phyloP scores from a whole-genome alignment of 2,888 invertebrate genomes.

The Athripsodes cinereus region DNA sequence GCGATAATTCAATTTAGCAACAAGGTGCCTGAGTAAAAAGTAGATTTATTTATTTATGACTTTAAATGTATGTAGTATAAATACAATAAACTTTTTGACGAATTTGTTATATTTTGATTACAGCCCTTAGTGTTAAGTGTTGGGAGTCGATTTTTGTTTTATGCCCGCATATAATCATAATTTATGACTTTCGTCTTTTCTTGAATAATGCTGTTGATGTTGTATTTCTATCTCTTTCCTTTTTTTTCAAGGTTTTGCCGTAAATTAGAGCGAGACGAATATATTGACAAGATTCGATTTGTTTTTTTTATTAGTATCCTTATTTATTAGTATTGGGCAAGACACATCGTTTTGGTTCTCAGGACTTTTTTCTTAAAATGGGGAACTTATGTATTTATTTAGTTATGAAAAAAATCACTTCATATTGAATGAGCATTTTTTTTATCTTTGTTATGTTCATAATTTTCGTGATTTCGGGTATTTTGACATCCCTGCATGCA shows the following conservation, averaged over 20 bases:
- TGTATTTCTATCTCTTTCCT: not conserved
- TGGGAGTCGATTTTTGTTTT: not conserved
- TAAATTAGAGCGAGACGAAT: not conserved
- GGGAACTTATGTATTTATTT: not conserved
- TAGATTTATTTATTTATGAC: not conserved
- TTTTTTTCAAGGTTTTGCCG: not conserved
- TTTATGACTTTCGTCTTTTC: constrained; percentile 1
- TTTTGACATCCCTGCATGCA: no score
- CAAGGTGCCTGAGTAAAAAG: not conserved
- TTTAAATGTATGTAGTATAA: not conserved
- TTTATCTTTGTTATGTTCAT: no score
- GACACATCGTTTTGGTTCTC: not conserved
- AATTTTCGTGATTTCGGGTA: no score
- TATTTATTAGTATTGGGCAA: not conserved
- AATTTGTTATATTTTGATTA: not conserved
- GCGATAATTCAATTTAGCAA: not conserved
- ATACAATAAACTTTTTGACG: not conserved
- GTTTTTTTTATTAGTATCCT: not conserved
- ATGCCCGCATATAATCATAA: not conserved
- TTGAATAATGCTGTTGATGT: not conserved
- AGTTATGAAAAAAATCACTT: no score
- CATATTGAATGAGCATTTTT: no score
- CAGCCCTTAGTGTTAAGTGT: not conserved
- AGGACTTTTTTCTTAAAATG: not conserved
- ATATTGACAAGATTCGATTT: not conserved